Percentiles rank a stretch among this genome's conserved stretches.
These are phyloP conservation scores for Dermatophagoides farinae DNA, from an alignment of 1,140 invertebrate genomes.

Conservation along the genomic window DNA sequence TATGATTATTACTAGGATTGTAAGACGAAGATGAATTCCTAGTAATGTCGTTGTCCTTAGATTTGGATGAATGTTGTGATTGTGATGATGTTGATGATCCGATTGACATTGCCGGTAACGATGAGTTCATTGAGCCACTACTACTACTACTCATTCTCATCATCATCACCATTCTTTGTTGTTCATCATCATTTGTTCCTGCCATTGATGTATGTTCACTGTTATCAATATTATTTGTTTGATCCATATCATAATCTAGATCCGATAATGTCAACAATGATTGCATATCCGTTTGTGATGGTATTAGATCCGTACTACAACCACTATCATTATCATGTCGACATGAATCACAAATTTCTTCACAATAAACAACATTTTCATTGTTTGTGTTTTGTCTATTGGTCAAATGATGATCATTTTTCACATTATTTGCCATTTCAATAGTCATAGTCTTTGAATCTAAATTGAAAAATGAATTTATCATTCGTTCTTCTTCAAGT, in stretches of 20 bases:
- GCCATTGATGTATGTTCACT: background rate
- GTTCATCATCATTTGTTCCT: background rate
- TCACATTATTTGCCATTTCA: too few relatives aligned
- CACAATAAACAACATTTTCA: too few relatives aligned
- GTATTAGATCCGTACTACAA: constrained; percentile 2
- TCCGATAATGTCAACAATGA: background rate
- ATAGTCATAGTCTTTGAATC: too few relatives aligned
- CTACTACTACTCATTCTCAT: too few relatives aligned
- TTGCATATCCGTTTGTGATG: constrained; percentile 1
- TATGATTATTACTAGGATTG: background rate
- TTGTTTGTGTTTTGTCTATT: too few relatives aligned
- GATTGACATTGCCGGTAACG: background rate
- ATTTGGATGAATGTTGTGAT: background rate
- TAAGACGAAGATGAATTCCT: background rate
- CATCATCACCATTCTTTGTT: too few relatives aligned
- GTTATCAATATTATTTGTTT: background rate
- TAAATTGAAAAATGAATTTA: too few relatives aligned
- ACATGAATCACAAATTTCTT: background rate
- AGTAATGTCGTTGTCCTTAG: background rate
- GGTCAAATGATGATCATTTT: too few relatives aligned
- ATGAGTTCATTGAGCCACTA: too few relatives aligned
- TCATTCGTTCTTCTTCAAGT: too few relatives aligned
- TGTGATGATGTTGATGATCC: background rate
- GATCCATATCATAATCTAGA: background rate
- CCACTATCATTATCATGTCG: background rate